Base-by-base conservation (phyloP, 1,140 invertebrate genomes). In the Idris sp. region DNA sequence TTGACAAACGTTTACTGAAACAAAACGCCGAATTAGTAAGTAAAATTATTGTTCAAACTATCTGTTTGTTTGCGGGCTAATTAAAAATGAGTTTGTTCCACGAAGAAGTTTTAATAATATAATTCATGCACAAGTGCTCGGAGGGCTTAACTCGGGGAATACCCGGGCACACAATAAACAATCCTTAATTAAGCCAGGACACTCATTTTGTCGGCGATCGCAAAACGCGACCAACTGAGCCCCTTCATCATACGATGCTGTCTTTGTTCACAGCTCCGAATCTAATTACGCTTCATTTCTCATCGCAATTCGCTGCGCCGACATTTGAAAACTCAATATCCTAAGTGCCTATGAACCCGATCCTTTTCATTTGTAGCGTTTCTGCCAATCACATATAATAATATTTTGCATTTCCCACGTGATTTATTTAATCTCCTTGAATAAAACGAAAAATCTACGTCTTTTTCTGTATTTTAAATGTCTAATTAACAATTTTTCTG, bases 231-330 rank as follows among this genome's bases (percentile, higher is more conserved):
- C 43, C 44, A 46, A 28, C 26, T n/a, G 26, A 33, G 22, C 31
- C 33, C 25, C 31, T 71, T 53, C 67, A 64, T 65, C 69, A 67
- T 18, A 15, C 16, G 4, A 25, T n/a, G 2, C 41, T 22, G 33
- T 49, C 53, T 36, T 58, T 49, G 56, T 72, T 64, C 43, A 48
- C 49, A 18, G 38, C 35, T 56, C 56, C 49, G 19, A 68, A 67
- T 58, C 62, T 74, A 68, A 68, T 68, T 74, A 68, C 48, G 58
- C 72, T 36, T 71, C 51, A 33, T 56, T 25, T 72, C 30, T 74
- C 43, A 46, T 65, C 14, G 38, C 38, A 54, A 58, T 38, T 48
- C 44, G 10, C 61, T 68, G 7, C 7, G 14, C 14, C 38, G 14
- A 53, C 65, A 54, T 53, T 73, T 64, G 59, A 65, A 59, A 73